A percentile compares a stretch with the other conserved stretches of the same genome.
phyloP scores from a whole-genome alignment of 2,888 invertebrate species.

The Leucania comma region DNA sequence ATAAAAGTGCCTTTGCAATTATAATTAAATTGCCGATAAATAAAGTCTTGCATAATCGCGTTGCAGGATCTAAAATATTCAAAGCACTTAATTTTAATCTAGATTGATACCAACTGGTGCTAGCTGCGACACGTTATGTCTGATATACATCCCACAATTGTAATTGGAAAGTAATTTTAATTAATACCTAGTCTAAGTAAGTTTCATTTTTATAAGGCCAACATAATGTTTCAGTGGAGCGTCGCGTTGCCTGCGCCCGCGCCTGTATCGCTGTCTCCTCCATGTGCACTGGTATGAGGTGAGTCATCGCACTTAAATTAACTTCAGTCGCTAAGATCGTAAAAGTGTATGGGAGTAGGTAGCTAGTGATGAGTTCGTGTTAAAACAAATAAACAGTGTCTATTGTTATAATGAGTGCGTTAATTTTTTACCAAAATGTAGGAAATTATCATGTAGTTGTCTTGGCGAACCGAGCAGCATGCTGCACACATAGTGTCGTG shows the following conservation, averaged over 20 bases:
- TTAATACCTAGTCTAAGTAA: slow-evolving; percentile 44
- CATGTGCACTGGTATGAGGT: slow-evolving; percentile 88
- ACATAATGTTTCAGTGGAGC: slow-evolving; percentile 80
- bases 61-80: slow-evolving; percentile 47
- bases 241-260: slow-evolving; percentile 77
- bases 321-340: slow-evolving; percentile 29
- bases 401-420: slow-evolving; percentile 10
- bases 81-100: slow-evolving; percentile 33
- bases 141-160: slow-evolving; percentile 33
- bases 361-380: neutral
- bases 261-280: slow-evolving; percentile 75
- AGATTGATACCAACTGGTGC: slow-evolving; percentile 32
- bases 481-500: slow-evolving; percentile 66
- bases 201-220: slow-evolving; percentile 55
- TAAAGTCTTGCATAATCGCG: slow-evolving; percentile 53
- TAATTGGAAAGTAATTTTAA: slow-evolving; percentile 53
- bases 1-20: too few relatives aligned
- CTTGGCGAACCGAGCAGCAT: slow-evolving; percentile 57
- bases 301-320: slow-evolving; percentile 81
- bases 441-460: slow-evolving; percentile 27
- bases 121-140: slow-evolving; percentile 48
- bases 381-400: neutral
- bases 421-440: slow-evolving; percentile 18
- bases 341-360: neutral
- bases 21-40: slow-evolving; percentile 9